A percentile compares a stretch with the other conserved stretches of the same genome.
phyloP scores from a whole-genome alignment of 1,140 invertebrate genomes.

The Amyelois transitella region DNA sequence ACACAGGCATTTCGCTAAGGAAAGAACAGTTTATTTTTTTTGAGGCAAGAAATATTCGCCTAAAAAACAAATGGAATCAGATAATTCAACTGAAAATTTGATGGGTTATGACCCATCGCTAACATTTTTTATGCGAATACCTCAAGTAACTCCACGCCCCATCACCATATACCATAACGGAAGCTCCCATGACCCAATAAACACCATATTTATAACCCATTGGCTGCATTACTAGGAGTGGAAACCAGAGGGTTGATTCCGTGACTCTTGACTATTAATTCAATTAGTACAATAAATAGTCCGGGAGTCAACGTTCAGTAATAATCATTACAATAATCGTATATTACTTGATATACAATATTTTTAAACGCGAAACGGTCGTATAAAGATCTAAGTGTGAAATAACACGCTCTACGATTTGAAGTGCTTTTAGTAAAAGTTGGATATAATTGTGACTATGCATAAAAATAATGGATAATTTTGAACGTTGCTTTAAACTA shows the following conservation, averaged over 20 bases:
- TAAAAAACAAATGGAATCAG: too few species aligned
- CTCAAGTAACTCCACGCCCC: conserved; percentile 5
- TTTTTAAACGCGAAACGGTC: conserved; percentile 34
- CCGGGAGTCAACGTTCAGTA: conserved; percentile 19
- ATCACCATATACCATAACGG: conserved; percentile 1
- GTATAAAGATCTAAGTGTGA: conserved; percentile 21
- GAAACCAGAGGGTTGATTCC: conserved; percentile 11
- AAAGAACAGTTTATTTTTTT: too few species aligned
- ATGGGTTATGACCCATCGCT: too few species aligned
- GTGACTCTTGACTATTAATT: conserved; percentile 34
- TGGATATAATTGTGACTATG: not conserved
- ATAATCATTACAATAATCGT: conserved; percentile 39
- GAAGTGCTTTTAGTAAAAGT: not conserved
- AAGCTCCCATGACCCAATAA: conserved; percentile 10
- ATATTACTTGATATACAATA: conserved; percentile 36
- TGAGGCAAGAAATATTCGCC: too few species aligned
- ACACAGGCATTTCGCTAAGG: too few species aligned
- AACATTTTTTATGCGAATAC: not conserved
- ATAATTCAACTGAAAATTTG: too few species aligned
- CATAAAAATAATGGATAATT: not conserved
- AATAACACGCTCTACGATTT: conserved; percentile 19
- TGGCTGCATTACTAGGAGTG: conserved; percentile 4
- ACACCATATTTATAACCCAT: conserved; percentile 22
- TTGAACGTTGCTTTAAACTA: not conserved
- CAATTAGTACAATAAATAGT: conserved; percentile 39